These are phyloP conservation scores for Archips crataeganus DNA, from an alignment of 2,888 invertebrate species.

Conservation along the genomic window DNA sequence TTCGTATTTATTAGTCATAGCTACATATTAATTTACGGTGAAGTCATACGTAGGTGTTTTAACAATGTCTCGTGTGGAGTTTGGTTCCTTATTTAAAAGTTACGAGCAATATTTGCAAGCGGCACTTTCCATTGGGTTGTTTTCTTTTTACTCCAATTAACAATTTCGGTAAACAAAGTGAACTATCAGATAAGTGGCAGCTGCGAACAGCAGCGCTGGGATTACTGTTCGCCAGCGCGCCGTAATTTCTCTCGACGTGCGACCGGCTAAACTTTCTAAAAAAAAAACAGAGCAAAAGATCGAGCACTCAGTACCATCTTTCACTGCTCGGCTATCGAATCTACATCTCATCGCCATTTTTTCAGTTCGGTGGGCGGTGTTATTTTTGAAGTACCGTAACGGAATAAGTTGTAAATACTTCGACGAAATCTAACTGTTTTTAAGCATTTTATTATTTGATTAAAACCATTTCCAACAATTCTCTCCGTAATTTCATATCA, in stretches of 20 bases:
- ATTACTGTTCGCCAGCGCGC: slow-evolving; percentile 68
- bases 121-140: background rate
- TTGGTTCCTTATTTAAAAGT: slow-evolving; percentile 52
- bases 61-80: slow-evolving; percentile 40
- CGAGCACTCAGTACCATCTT: slow-evolving; percentile 80
- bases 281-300: slow-evolving; percentile 80
- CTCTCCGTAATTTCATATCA: background rate
- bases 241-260: slow-evolving; percentile 81
- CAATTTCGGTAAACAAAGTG: slow-evolving; percentile 46
- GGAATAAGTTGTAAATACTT: slow-evolving; percentile 5
- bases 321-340: slow-evolving; percentile 79
- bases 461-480: background rate
- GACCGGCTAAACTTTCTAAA: slow-evolving; percentile 84
- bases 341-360: slow-evolving; percentile 58
- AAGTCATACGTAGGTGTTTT: slow-evolving; percentile 52
- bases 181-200: slow-evolving; percentile 69
- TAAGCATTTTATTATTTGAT: background rate
- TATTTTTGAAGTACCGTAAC: slow-evolving; percentile 49
- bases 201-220: slow-evolving; percentile 74
- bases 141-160: slow-evolving; percentile 3
- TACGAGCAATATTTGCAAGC: background rate
- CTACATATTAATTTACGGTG: slow-evolving; percentile 57
- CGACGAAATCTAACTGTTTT: background rate
- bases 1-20: slow-evolving; percentile 68
- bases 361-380: slow-evolving; percentile 55